These are phyloP conservation scores for Drosophila rubida DNA, from an alignment of 2,888 invertebrate species.

Conservation along the genomic window DNA sequence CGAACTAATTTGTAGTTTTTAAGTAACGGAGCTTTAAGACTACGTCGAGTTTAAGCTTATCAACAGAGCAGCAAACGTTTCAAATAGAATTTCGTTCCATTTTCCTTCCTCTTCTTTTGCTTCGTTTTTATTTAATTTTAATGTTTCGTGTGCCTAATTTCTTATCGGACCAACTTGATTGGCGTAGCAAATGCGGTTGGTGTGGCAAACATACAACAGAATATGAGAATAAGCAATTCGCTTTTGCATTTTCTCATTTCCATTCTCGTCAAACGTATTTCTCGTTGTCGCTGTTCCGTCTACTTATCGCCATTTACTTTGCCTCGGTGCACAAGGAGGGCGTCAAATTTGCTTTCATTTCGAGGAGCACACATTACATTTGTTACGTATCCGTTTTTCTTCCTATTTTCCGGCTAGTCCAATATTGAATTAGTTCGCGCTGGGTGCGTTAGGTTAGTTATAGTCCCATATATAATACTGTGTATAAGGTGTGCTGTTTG, in stretches of 20 bases:
- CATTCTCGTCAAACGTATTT: neutral
- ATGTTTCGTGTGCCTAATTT: conserved; percentile 2
- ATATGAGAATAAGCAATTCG: conserved; percentile 11
- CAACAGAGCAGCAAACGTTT: neutral
- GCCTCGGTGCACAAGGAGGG: conserved; percentile 44
- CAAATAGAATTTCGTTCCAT: neutral
- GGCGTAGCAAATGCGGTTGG: conserved; percentile 6
- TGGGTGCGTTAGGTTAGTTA: conserved; percentile 37
- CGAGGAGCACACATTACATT: conserved; percentile 20
- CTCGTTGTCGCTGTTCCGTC: neutral
- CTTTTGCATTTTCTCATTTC: neutral
- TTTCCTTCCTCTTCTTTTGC: conserved; percentile 4
- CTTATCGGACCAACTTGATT: conserved; percentile 14
- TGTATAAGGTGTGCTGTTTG: conserved; percentile 30
- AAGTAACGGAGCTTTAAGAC: neutral
- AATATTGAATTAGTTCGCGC: conserved; percentile 49
- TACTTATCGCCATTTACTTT: conserved; percentile 42
- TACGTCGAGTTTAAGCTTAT: neutral
- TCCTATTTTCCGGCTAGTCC: conserved; percentile 19
- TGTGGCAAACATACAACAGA: neutral
- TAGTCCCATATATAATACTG: neutral
- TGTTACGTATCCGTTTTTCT: conserved; percentile 7
- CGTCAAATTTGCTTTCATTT: conserved; percentile 28
- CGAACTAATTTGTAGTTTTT: too few species aligned
- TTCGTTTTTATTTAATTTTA: neutral